Evolutionary conservation across 2,888 invertebrate species (phyloP).

Genomic region (Nemurella pictetii): DNA sequence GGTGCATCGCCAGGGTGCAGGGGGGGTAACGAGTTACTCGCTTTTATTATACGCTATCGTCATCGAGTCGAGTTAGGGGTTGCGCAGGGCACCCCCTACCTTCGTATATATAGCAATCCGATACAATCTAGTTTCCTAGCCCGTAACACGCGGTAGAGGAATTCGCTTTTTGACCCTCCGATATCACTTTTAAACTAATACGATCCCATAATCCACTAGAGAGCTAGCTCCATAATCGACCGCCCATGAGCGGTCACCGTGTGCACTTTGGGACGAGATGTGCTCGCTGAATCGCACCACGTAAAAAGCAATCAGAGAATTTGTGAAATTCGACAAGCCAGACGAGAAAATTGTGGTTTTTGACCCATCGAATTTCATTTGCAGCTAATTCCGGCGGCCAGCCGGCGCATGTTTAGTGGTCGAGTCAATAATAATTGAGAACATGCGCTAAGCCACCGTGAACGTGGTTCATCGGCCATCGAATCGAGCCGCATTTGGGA

Average conservation of each 20-base stretch:
- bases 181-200: background rate
- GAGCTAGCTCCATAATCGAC: background rate
- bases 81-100: background rate
- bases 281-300: background rate
- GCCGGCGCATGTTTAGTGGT: too few species aligned
- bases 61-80: background rate
- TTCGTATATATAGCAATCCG: background rate
- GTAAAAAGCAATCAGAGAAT: background rate
- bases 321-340: background rate
- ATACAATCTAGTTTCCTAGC: background rate
- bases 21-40: background rate
- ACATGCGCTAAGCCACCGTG: background rate
- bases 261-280: background rate
- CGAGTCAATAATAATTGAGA: background rate
- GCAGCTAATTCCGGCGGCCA: background rate
- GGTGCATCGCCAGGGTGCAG: background rate
- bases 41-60: background rate
- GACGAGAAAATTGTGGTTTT: background rate
- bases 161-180: background rate
- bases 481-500: background rate
- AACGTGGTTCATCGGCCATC: background rate
- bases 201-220: background rate
- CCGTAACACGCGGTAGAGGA: background rate
- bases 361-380: background rate
- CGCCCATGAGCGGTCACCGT: background rate